Base-by-base conservation (phyloP, 2,888 invertebrate genomes). In the Peribatodes rhomboidaria region DNA sequence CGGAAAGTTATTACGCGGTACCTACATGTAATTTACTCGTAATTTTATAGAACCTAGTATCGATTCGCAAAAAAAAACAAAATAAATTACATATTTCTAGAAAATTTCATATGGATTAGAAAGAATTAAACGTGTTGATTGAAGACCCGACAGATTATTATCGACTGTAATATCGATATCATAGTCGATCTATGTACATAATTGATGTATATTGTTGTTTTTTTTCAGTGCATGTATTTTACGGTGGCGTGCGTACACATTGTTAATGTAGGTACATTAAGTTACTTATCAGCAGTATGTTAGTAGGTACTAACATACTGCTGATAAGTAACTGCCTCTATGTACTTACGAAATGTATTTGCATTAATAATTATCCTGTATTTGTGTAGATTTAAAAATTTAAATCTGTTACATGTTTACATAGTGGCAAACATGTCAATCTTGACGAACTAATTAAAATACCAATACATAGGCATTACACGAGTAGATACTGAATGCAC, bases 11-110 rank as follows among this genome's bases (percentile, higher is more conserved):
- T 41, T 14, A n/a, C n/a, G n/a, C n/a, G n/a, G n/a, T n/a, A n/a
- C n/a, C n/a, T n/a, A 18, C 10, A 3, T 18, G 41, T 42, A 18
- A 42, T 42, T 16, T 16, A n/a, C n/a, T n/a, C n/a, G n/a, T n/a
- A 42, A 18, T 10, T 42, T 46, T 46, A 20, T 18, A 22, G 44
- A 22, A 22, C n/a, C 13, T 1, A 22, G 6, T 22, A 46, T 46
- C 20, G 6, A n/a, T 46, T 46, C 22, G n/a, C 22, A 22, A 42
- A n/a, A 22, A 42, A n/a, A 13, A 46, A 46, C 9, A 10, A 20
- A 46, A 46, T 22, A n/a, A n/a, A n/a, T n/a, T n/a, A n/a, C n/a
- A n/a, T n/a, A 27, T 46, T 46, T 46, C 46, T 27, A 27, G 46
- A 46, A 22, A 46, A 27, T 46, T 46, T 13, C 22, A 18, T 11